A percentile compares a stretch with the other conserved stretches of the same genome.
Evolutionary conservation across 2,888 invertebrate genomes (phyloP).

Genomic region (Hololepta plana): DNA sequence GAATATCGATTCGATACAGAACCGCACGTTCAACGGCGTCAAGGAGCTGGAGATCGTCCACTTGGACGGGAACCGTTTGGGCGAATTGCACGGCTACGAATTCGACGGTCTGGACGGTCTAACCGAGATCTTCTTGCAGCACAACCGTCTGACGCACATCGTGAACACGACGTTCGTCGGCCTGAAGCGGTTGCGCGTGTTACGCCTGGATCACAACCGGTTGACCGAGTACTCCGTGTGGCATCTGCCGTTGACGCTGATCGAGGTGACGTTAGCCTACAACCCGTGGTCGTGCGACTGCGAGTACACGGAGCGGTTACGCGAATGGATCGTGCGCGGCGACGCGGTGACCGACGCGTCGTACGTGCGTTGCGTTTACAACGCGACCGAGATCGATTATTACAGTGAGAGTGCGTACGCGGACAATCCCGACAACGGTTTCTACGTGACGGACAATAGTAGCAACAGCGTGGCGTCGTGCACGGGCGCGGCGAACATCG

Average conservation of each 20-base stretch:
- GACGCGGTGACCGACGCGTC: slow-evolving; percentile 45
- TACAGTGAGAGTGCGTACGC: slow-evolving; percentile 39
- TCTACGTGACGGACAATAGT: slow-evolving; percentile 40
- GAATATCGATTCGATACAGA: slow-evolving; percentile 59
- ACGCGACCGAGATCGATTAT: slow-evolving; percentile 36
- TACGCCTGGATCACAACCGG: slow-evolving; percentile 55
- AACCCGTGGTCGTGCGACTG: slow-evolving; percentile 78
- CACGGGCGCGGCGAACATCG: slow-evolving; percentile 44
- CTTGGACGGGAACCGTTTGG: slow-evolving; percentile 55
- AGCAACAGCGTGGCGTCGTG: slow-evolving; percentile 43
- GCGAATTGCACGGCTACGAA: slow-evolving; percentile 55
- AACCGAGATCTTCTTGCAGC: slow-evolving; percentile 52
- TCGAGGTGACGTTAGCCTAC: slow-evolving; percentile 45
- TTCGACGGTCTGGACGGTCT: slow-evolving; percentile 61
- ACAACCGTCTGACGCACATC: slow-evolving; percentile 51
- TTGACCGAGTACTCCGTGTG: slow-evolving; percentile 51
- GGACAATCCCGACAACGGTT: slow-evolving; percentile 39
- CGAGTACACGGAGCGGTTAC: slow-evolving; percentile 54
- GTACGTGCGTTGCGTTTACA: slow-evolving; percentile 49
- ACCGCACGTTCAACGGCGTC: slow-evolving; percentile 71
- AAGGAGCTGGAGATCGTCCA: slow-evolving; percentile 56
- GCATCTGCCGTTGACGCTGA: slow-evolving; percentile 45
- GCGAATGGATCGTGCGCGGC: slow-evolving; percentile 56
- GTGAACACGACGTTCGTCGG: slow-evolving; percentile 53
- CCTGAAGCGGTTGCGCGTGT: slow-evolving; percentile 42